Percentiles rank a stretch among this genome's conserved stretches.
Evolutionary conservation across 2,888 invertebrate genomes (phyloP).

Genomic region (Hymenopus coronatus): DNA sequence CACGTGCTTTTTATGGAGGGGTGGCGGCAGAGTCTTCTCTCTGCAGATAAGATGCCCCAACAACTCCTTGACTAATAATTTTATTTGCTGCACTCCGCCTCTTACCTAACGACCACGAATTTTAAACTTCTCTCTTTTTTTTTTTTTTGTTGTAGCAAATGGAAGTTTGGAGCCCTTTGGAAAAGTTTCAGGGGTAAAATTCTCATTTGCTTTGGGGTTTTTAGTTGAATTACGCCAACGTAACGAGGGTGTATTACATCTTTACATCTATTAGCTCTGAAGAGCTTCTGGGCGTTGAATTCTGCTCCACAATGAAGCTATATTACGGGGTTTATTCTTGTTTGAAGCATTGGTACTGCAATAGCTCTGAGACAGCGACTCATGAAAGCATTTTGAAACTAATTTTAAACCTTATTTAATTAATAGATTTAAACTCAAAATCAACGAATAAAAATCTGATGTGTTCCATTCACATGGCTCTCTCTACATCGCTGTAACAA

Average conservation of each 20-base stretch:
- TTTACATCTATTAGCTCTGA: too few species aligned
- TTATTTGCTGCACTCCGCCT: background rate
- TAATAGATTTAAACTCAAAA: too few species aligned
- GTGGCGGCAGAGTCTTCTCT: background rate
- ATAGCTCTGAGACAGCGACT: too few species aligned
- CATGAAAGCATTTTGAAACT: too few species aligned
- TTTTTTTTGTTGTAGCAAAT: background rate
- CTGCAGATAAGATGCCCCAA: background rate
- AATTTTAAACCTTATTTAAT: too few species aligned
- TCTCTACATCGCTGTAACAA: too few species aligned
- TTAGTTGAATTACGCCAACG: background rate
- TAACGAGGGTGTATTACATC: background rate
- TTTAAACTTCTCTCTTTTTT: background rate
- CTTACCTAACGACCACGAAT: background rate
- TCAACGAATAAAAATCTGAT: too few species aligned
- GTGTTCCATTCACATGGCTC: too few species aligned
- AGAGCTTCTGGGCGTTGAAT: too few species aligned
- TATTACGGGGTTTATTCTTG: too few species aligned
- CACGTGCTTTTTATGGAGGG: background rate
- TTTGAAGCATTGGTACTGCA: too few species aligned
- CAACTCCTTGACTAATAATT: background rate
- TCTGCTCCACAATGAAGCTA: too few species aligned
- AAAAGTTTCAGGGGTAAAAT: background rate
- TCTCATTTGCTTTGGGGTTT: background rate
- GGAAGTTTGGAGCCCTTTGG: background rate